Base-by-base conservation (phyloP, 2,113 vertebrate genomes). In the Riparia riparia region DNA sequence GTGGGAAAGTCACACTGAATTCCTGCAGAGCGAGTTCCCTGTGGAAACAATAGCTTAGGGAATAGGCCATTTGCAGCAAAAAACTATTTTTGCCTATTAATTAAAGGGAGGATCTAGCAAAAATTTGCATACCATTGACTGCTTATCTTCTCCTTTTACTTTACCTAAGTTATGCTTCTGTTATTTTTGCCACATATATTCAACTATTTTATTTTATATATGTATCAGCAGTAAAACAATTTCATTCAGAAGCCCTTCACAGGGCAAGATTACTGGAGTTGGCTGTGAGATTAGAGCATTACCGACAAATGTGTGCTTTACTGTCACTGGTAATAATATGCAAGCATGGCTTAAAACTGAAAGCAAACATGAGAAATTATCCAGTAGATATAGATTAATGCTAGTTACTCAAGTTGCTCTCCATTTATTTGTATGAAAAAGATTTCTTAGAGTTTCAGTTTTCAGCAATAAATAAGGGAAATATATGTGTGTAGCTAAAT, bases 301-400 rank as follows among this genome's bases (percentile, higher is more conserved):
- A 98, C 97, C 95, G 96, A 95, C 98, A 98, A 98, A 97, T 99
- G 98, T 98, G 95, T 98, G 97, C 98, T 99, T 99, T 99, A 98
- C 98, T 98, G 97, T 98, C 98, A 98, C 98, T 98, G 98, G 98
- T 98, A 98, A 98, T 97, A 97, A 96, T 98, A 97, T 98, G 98
- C 98, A 98, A 98, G 98, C 96, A 96, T 88, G 97, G 94, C 97
- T 98, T 99, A 98, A 99, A 99, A 98, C 97, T 98, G 96, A 98
- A 98, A 97, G 96, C 97, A 95, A 98, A 97, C 95, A 97, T 60
- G 8, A 53, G 95, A 97, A 97, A 96, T 96, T 96, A 95, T 78
- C 79, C 86, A 88, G 86, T 96, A 96, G 96, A 85, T 89, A 96
- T 80, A 96, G 89, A 83, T 57, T 83, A 95, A 93, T 94, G 88